A percentile compares a stretch with the other conserved stretches of the same genome.
phyloP scores from a whole-genome alignment of 2,797 vertebrate genomes.

The Pipistrellus pygmaeus region DNA sequence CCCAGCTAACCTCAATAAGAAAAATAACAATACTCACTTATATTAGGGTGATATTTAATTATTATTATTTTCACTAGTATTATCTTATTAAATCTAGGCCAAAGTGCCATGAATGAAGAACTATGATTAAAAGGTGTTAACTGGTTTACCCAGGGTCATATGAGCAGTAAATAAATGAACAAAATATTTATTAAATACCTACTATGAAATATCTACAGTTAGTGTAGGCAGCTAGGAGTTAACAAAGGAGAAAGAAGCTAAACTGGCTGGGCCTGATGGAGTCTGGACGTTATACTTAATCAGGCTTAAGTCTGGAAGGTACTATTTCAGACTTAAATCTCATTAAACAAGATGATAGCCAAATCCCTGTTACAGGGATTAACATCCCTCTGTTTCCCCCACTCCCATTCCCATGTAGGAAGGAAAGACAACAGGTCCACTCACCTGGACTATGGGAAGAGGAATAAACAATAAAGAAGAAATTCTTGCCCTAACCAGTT shows the following conservation, averaged over 20 bases:
- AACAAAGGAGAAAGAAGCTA: neutral
- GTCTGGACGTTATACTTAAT: neutral
- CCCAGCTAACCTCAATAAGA: neutral
- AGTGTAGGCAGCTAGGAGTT: neutral
- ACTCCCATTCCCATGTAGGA: neutral
- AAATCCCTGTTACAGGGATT: neutral
- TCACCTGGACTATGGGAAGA: neutral
- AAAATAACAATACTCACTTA: neutral
- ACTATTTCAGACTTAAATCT: neutral
- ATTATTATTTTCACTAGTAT: constrained; percentile 9
- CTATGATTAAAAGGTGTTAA: neutral
- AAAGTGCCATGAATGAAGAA: neutral
- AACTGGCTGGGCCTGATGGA: neutral
- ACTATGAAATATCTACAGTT: neutral
- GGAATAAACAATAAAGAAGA: neutral
- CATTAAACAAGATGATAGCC: neutral
- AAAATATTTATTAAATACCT: neutral
- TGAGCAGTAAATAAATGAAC: neutral
- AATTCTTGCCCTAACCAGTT: neutral
- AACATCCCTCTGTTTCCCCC: neutral
- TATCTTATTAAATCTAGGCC: neutral
- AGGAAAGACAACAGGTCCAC: neutral
- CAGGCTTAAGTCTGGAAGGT: neutral
- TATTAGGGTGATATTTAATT: neutral
- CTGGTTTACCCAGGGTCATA: neutral